These are phyloP conservation scores for Tarsius wallacei DNA, from an alignment of 2,797 vertebrate species.

Conservation along the genomic window DNA sequence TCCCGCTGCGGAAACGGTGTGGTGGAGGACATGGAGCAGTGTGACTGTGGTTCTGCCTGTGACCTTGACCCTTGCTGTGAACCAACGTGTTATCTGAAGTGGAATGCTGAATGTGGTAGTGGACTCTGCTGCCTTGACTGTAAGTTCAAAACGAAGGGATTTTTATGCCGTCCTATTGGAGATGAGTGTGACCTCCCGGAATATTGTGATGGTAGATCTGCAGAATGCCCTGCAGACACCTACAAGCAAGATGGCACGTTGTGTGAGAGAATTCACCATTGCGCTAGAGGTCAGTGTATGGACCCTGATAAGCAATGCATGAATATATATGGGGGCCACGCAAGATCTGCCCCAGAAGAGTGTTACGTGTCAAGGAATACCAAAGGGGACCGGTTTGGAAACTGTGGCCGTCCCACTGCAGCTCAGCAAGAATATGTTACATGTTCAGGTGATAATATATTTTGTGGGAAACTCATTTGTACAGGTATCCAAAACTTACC, in stretches of 20 bases:
- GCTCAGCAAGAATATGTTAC: neutral
- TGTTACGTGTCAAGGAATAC: constrained; percentile 79
- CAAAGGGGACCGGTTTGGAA: constrained; percentile 77
- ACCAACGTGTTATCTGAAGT: constrained; percentile 35
- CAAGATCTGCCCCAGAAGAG: constrained; percentile 54
- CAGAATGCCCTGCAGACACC: constrained; percentile 73
- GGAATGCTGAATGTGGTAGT: neutral
- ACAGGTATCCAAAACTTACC: neutral
- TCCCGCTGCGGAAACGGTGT: constrained; percentile 63
- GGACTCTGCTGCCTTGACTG: constrained; percentile 75
- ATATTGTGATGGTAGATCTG: constrained; percentile 79
- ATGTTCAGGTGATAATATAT: neutral
- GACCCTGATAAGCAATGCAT: constrained; percentile 66
- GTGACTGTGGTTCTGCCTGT: constrained; percentile 70
- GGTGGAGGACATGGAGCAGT: constrained; percentile 67
- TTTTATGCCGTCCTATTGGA: constrained; percentile 56
- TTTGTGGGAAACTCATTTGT: constrained; percentile 85
- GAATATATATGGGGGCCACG: constrained; percentile 72
- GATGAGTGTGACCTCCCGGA: constrained; percentile 87
- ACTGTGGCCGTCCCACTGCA: constrained; percentile 61
- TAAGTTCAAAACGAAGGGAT: neutral
- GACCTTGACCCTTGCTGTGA: constrained; percentile 49
- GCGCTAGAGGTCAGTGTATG: constrained; percentile 74
- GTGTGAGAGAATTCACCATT: constrained; percentile 74
- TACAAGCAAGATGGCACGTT: constrained; percentile 82